Percentiles rank a stretch among this genome's conserved stretches.
These are phyloP conservation scores for Ostrea denselamellosa DNA, from an alignment of 1,140 invertebrate species.

Conservation along the genomic window DNA sequence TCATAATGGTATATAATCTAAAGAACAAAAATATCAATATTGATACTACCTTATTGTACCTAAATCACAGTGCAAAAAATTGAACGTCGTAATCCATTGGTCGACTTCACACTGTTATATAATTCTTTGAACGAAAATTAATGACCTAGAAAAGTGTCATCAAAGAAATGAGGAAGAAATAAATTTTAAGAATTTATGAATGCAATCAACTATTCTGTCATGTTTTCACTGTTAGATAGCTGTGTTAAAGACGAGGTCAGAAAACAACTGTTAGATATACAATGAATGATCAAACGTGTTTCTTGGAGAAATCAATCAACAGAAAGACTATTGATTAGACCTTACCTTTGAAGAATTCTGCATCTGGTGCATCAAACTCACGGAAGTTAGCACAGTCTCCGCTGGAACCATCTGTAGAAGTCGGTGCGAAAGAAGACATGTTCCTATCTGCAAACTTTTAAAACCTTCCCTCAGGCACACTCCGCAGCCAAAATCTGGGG, in stretches of 20 bases:
- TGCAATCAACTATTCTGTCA: too few species aligned
- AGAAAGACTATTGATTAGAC: neutral
- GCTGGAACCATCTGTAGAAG: slow-evolving; percentile 44
- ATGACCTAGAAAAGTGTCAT: too few species aligned
- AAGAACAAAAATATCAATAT: too few species aligned
- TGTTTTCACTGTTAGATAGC: too few species aligned
- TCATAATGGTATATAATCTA: too few species aligned
- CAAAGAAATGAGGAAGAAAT: too few species aligned
- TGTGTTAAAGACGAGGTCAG: neutral
- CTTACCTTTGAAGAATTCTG: slow-evolving; percentile 69
- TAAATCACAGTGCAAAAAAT: too few species aligned
- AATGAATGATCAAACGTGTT: neutral
- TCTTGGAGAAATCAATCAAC: slow-evolving; percentile 9
- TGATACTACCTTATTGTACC: too few species aligned
- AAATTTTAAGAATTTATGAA: too few species aligned
- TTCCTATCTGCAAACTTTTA: neutral
- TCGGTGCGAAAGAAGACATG: slow-evolving; percentile 73
- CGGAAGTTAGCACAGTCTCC: slow-evolving; percentile 46
- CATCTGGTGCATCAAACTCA: slow-evolving; percentile 59
- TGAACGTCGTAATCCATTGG: too few species aligned
- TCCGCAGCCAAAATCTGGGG: slow-evolving; percentile 32
- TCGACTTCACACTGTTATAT: too few species aligned
- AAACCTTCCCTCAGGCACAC: neutral
- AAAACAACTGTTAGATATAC: neutral
- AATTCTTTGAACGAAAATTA: too few species aligned